Conservation (phyloP, 2,113 vertebrate genomes). For the Prolemur simus region DNA sequence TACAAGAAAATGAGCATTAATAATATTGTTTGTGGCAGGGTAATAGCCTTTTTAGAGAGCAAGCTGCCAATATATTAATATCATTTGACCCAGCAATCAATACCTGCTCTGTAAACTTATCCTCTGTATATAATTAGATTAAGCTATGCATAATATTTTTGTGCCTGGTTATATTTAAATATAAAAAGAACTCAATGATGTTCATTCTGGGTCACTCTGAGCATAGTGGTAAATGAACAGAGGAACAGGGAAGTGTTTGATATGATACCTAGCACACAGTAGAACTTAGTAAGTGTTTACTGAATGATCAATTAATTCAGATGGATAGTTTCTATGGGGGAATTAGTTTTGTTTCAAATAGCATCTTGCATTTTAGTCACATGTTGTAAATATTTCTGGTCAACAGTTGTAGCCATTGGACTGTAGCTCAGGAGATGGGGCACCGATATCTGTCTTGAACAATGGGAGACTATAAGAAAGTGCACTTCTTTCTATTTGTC, state of each 20-base stretch:
- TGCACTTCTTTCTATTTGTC: neutral
- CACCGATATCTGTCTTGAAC: neutral
- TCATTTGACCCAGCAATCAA: neutral
- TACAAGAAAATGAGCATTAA: neutral
- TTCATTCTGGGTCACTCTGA: neutral
- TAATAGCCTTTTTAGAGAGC: neutral
- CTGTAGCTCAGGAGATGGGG: neutral
- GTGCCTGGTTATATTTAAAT: neutral
- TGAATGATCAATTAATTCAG: neutral
- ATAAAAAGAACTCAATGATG: neutral
- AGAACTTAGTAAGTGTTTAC: neutral
- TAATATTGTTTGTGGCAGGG: neutral
- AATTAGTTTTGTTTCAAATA: conserved; percentile 42
- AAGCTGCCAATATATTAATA: neutral
- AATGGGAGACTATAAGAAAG: conserved; percentile 11
- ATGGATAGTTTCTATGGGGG: neutral
- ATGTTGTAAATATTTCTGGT: neutral
- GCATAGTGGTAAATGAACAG: neutral
- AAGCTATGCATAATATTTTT: neutral
- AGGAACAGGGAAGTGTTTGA: neutral
- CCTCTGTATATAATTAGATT: neutral
- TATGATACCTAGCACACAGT: neutral
- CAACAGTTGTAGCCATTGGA: neutral
- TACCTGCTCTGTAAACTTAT: neutral
- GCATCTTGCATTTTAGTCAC: neutral